A percentile compares a stretch with the other conserved stretches of the same genome.
phyloP scores from a whole-genome alignment of 1,140 invertebrate species.

The Vanessa tameamea region DNA sequence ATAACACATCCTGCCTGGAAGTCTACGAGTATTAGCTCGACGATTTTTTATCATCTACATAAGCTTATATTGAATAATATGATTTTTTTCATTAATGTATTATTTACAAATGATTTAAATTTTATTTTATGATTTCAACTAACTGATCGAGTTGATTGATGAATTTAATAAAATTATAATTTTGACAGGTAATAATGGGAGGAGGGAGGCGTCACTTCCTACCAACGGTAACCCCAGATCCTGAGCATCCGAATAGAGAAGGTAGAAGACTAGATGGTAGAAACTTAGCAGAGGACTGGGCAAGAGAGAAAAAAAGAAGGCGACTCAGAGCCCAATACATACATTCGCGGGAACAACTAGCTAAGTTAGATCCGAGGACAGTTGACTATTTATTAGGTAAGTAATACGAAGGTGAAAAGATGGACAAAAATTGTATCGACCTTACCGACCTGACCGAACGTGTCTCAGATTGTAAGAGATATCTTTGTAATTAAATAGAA shows the following conservation, averaged over 20 bases:
- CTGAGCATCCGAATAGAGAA: conserved; percentile 81
- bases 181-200: conserved; percentile 83
- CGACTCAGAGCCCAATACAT: conserved; percentile 83
- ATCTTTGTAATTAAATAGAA: too few species aligned
- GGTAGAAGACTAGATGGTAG: conserved; percentile 85
- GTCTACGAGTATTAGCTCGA: too few species aligned
- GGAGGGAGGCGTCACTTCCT: conserved; percentile 86
- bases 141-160: not conserved
- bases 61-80: too few species aligned
- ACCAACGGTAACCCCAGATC: conserved; percentile 82
- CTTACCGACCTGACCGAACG: too few species aligned
- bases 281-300: conserved; percentile 88
- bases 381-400: conserved; percentile 86
- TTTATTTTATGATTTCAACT: too few species aligned
- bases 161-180: not conserved
- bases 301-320: conserved; percentile 82
- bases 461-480: too few species aligned
- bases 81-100: too few species aligned
- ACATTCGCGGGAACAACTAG: conserved; percentile 82
- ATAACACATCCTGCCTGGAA: too few species aligned
- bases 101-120: too few species aligned
- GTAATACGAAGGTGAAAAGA: conserved; percentile 22
- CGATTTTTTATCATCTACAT: too few species aligned
- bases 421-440: too few species aligned
- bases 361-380: conserved; percentile 82